These are phyloP conservation scores for Notothenia rossii DNA, from an alignment of 2,113 vertebrate genomes.

Conservation along the genomic window DNA sequence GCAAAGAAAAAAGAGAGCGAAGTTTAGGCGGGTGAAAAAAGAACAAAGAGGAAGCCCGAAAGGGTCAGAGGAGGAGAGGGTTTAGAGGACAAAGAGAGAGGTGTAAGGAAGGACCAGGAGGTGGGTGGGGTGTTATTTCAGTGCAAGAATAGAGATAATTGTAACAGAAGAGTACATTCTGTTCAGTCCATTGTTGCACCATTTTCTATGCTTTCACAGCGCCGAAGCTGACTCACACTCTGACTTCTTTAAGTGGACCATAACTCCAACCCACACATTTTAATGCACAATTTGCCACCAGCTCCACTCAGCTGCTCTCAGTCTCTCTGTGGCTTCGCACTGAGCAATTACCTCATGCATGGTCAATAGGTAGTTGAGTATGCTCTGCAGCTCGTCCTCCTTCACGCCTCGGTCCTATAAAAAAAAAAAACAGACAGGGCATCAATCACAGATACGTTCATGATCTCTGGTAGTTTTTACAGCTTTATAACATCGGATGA, in stretches of 20 bases:
- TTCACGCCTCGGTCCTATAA: constrained; percentile 96
- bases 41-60: not conserved
- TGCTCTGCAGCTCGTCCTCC: constrained; percentile 98
- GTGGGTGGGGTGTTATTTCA: constrained; percentile 46
- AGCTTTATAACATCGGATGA: constrained; percentile 39
- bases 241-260: constrained; percentile 69
- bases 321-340: constrained; percentile 7
- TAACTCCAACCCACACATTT: constrained; percentile 65
- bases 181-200: constrained; percentile 69
- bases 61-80: constrained; percentile 24
- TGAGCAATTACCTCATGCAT: constrained; percentile 94
- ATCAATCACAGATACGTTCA: not conserved
- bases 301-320: constrained; percentile 33
- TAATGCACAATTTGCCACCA: constrained; percentile 60
- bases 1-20: constrained; percentile 40
- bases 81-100: constrained; percentile 51
- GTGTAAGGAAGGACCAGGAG: constrained; percentile 25
- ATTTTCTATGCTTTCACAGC: constrained; percentile 69
- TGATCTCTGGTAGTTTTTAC: constrained; percentile 3
- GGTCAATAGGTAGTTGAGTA: constrained; percentile 97
- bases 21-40: constrained; percentile 33
- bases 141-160: constrained; percentile 69
- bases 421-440: not conserved
- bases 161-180: constrained; percentile 69
- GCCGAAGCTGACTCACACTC: constrained; percentile 69